Percentiles rank a stretch among this genome's conserved stretches.
phyloP scores from a whole-genome alignment of 2,797 vertebrate genomes.

The Miichthys miiuy region DNA sequence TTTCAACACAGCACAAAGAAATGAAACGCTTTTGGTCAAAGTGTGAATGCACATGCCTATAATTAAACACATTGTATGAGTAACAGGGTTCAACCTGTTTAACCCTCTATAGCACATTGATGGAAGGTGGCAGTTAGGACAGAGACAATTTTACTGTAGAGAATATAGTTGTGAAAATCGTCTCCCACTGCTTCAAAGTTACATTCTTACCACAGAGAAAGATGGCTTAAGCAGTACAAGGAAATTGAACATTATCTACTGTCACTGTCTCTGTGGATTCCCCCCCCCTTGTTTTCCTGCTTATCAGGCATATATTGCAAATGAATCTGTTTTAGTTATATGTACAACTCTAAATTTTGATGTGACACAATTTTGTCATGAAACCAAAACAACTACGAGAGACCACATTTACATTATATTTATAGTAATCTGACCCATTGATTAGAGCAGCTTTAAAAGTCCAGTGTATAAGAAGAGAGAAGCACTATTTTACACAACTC shows the following conservation, averaged over 20 bases:
- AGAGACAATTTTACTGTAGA: background rate
- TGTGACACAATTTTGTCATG: background rate
- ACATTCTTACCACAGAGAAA: background rate
- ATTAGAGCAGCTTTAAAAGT: background rate
- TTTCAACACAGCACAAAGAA: slow-evolving; percentile 2
- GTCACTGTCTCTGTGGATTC: background rate
- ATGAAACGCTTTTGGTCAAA: slow-evolving; percentile 1
- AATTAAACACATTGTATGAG: slow-evolving; percentile 22
- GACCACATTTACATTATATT: background rate
- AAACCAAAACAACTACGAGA: background rate
- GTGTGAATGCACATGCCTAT: background rate
- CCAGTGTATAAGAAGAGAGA: no score
- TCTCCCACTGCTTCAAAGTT: background rate
- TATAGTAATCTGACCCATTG: background rate
- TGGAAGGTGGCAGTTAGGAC: background rate
- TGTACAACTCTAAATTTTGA: background rate
- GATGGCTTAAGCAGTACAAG: background rate
- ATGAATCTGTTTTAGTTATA: slow-evolving; percentile 7
- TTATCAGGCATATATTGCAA: background rate
- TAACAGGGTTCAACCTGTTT: slow-evolving; percentile 18
- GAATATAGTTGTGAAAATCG: background rate
- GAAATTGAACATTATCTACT: no score
- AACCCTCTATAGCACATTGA: background rate
- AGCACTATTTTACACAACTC: no score
- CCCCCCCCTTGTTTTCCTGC: background rate